Percentiles rank a stretch among this genome's conserved stretches.
Conservation (phyloP, 1,140 invertebrate genomes). For the Venustaconcha ellipsiformis region DNA sequence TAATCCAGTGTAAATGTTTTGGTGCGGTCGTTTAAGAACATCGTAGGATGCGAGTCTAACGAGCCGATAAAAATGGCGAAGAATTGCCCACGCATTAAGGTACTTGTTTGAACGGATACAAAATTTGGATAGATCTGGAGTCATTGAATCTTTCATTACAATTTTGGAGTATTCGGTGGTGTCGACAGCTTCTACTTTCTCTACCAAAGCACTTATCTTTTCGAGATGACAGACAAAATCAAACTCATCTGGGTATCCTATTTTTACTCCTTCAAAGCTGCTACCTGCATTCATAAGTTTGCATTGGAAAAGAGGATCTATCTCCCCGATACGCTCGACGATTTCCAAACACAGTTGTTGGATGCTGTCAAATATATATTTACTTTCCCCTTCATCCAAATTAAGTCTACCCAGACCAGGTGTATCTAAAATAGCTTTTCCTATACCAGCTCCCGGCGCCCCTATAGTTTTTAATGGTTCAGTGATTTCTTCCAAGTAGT, state of each 20-base stretch:
- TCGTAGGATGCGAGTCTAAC: slow-evolving; percentile 2
- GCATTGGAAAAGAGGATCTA: slow-evolving; percentile 13
- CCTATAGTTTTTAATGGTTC: not conserved
- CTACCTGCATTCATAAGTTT: slow-evolving; percentile 11
- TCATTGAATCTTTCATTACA: not conserved
- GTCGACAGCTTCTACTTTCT: slow-evolving; percentile 1
- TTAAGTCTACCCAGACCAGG: slow-evolving; percentile 11
- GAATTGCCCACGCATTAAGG: slow-evolving; percentile 1
- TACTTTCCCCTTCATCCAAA: slow-evolving; percentile 3
- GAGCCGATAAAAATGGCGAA: slow-evolving; percentile 9
- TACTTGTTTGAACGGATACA: not conserved
- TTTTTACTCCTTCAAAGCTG: slow-evolving; percentile 13
- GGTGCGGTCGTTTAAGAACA: not conserved
- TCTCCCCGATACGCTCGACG: not conserved
- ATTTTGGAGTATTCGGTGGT: slow-evolving; percentile 3
- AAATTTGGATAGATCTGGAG: slow-evolving; percentile 2
- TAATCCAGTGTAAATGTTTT: slow-evolving; percentile 11
- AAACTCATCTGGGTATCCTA: slow-evolving; percentile 23
- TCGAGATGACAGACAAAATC: slow-evolving; percentile 15
- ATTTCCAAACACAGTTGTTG: not conserved
- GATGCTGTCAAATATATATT: not conserved
- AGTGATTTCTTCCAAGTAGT: not conserved
- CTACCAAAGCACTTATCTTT: not conserved
- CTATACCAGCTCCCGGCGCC: not conserved
- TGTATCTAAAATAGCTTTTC: slow-evolving; percentile 5